These are phyloP conservation scores for Pluvianellus socialis DNA, from an alignment of 2,113 vertebrate species.

Conservation along the genomic window DNA sequence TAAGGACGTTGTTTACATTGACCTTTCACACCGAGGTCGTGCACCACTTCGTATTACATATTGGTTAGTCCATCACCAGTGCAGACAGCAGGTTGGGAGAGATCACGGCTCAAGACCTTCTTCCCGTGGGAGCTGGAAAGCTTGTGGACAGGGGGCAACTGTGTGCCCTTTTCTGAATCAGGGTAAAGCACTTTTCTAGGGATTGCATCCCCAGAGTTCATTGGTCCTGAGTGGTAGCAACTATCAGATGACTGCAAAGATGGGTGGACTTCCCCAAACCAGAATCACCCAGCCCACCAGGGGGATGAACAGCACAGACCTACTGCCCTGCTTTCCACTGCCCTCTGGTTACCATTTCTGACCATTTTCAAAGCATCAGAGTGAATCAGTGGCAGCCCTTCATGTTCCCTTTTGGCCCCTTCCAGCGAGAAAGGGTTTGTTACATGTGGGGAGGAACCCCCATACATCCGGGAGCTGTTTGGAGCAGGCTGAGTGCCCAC, in stretches of 20 bases:
- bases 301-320: rapidly evolving
- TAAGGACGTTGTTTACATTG: not conserved
- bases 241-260: not conserved
- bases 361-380: not conserved
- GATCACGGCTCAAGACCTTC: not conserved
- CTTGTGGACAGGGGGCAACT: not conserved
- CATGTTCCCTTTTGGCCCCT: not conserved
- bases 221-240: not conserved
- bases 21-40: not conserved
- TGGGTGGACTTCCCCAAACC: not conserved
- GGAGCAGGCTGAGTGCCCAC: not conserved
- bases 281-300: not conserved
- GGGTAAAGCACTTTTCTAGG: not conserved
- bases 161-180: rapidly evolving
- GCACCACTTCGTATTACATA: not conserved
- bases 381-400: not conserved
- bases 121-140: not conserved
- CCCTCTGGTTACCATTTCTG: not conserved
- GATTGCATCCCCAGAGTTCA: not conserved
- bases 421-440: not conserved
- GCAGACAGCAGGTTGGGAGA: not conserved
- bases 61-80: not conserved
- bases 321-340: not conserved
- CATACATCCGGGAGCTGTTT: not conserved
- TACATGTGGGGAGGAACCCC: rapidly evolving